phyloP scores from a whole-genome alignment of 2,113 vertebrate genomes.

The Paraplagusia blochii region DNA sequence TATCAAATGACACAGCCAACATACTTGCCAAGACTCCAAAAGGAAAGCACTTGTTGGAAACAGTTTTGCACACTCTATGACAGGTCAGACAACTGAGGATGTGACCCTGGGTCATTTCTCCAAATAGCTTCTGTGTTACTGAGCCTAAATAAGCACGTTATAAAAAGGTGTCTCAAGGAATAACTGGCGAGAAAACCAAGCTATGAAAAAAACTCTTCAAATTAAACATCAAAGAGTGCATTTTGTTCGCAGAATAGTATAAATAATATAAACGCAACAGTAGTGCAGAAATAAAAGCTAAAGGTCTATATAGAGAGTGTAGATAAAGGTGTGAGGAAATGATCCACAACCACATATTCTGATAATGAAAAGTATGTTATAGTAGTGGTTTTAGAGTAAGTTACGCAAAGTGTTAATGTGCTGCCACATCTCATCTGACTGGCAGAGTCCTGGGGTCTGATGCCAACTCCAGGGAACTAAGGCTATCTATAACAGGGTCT shows the following conservation, averaged over 20 bases:
- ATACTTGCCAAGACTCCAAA: slow-evolving; percentile 21
- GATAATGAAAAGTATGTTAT: slow-evolving; percentile 57
- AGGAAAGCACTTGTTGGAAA: slow-evolving; percentile 46
- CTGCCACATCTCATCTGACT: slow-evolving; percentile 56
- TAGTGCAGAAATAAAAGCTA: slow-evolving; percentile 1
- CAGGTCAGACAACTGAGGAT: slow-evolving; percentile 49
- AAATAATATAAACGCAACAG: neutral
- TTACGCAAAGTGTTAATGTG: slow-evolving; percentile 51
- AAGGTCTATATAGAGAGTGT: neutral
- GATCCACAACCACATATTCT: slow-evolving; percentile 28
- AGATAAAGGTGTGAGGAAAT: slow-evolving; percentile 35
- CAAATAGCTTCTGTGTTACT: slow-evolving; percentile 58
- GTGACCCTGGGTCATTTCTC: slow-evolving; percentile 43
- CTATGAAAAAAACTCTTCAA: too few species aligned
- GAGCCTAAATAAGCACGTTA: slow-evolving; percentile 34
- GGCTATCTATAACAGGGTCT: slow-evolving; percentile 77
- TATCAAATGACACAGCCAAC: neutral
- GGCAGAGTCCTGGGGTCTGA: slow-evolving; percentile 61
- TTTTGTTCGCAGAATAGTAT: too few species aligned
- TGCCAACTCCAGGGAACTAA: slow-evolving; percentile 66
- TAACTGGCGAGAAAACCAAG: slow-evolving; percentile 3
- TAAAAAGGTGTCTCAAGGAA: slow-evolving; percentile 50
- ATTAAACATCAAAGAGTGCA: too few species aligned
- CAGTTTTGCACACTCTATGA: slow-evolving; percentile 48
- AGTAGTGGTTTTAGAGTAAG: slow-evolving; percentile 47